A percentile compares a stretch with the other conserved stretches of the same genome.
Evolutionary conservation across 2,797 vertebrate genomes (phyloP).

Genomic region (Micropoecilia bifurca): DNA sequence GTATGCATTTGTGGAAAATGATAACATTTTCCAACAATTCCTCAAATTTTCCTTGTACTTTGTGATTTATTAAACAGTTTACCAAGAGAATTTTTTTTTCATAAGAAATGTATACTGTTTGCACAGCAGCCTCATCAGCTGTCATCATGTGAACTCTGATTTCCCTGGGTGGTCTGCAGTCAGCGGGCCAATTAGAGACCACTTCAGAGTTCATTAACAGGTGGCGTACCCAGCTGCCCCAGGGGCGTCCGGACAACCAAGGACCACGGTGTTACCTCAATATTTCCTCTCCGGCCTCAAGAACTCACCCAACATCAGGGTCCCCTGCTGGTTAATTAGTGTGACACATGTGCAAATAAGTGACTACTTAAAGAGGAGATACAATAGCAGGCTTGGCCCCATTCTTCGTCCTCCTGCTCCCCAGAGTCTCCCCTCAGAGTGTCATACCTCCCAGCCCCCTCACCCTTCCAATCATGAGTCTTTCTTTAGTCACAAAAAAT

Average conservation of each 20-base stretch:
- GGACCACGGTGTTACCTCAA: constrained; percentile 53
- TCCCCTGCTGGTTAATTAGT: constrained; percentile 78
- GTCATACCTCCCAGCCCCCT: not conserved
- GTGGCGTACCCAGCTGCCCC: constrained; percentile 84
- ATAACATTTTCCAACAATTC: not conserved
- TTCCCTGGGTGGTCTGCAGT: constrained; percentile 62
- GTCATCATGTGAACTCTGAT: constrained; percentile 41
- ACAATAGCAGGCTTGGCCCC: constrained; percentile 45
- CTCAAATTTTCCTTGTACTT: not conserved
- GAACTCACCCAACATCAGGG: constrained; percentile 17
- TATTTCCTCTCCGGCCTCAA: constrained; percentile 24
- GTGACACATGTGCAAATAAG: constrained; percentile 72
- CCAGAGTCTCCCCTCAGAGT: constrained; percentile 22
- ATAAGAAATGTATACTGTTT: constrained; percentile 1
- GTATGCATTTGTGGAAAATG: not conserved
- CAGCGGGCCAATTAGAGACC: constrained; percentile 77
- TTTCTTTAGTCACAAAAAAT: constrained; percentile 25
- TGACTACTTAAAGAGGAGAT: constrained; percentile 56
- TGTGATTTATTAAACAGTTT: not conserved
- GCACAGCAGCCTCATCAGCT: constrained; percentile 38
- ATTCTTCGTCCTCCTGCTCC: constrained; percentile 2
- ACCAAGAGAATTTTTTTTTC: not conserved
- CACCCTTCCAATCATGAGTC: constrained; percentile 32
- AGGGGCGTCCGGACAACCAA: constrained; percentile 47
- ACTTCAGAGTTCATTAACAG: constrained; percentile 83